Conservation (phyloP, 2,797 vertebrate genomes). For the Pagetopsis macropterus region DNA sequence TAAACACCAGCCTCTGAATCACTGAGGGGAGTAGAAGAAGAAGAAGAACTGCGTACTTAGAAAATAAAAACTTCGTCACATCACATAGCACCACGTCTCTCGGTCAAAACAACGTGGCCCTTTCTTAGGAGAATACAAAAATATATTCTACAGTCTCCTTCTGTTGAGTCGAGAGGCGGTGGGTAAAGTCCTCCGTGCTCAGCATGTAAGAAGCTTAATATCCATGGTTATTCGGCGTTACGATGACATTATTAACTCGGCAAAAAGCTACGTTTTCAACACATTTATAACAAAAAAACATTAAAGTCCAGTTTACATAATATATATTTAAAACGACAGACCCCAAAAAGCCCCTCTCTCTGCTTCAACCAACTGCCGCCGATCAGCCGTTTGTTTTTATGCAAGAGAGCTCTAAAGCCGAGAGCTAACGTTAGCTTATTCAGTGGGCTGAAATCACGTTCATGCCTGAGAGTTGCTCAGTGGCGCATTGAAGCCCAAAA, state of each 20-base stretch:
- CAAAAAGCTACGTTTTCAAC: neutral
- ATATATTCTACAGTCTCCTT: neutral
- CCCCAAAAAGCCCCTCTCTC: neutral
- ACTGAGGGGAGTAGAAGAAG: neutral
- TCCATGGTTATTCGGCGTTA: neutral
- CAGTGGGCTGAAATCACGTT: neutral
- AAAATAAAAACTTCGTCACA: neutral
- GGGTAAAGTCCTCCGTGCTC: conserved; percentile 38
- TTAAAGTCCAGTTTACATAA: too few relatives aligned
- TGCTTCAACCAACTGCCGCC: conserved; percentile 9
- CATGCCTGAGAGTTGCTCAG: too few relatives aligned
- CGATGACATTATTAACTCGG: neutral
- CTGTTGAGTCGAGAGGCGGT: neutral
- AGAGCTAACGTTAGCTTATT: conserved; percentile 39
- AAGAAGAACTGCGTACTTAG: conserved; percentile 7
- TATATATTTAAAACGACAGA: neutral
- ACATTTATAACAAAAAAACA: too few relatives aligned
- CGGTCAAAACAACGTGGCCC: neutral
- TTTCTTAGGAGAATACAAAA: rapidly evolving
- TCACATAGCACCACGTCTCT: neutral
- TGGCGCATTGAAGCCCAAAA: too few relatives aligned
- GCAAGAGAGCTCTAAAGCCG: conserved; percentile 39
- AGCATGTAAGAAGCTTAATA: conserved; percentile 59
- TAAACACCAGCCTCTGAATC: neutral
- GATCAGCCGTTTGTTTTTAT: conserved; percentile 53